Conservation (phyloP, 2,888 invertebrate genomes). For the Acanthosoma haemorrhoidale region DNA sequence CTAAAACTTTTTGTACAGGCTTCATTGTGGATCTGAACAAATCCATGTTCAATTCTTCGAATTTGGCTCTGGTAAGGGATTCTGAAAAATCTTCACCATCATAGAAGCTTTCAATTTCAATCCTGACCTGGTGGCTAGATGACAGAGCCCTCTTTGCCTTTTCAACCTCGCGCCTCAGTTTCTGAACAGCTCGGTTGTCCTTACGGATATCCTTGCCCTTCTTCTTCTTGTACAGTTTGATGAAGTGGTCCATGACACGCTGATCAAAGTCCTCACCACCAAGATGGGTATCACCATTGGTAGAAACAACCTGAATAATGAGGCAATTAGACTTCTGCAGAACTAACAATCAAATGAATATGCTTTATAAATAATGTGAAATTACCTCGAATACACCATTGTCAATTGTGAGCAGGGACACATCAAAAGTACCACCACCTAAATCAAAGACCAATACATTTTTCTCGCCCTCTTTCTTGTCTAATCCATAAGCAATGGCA, state of each 20-base stretch:
- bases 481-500: conserved; percentile 93
- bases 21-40: conserved; percentile 86
- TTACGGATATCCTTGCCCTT: conserved; percentile 94
- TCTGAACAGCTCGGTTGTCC: conserved; percentile 91
- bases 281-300: conserved; percentile 94
- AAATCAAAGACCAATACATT: conserved; percentile 98
- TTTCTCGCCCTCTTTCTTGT: conserved; percentile 95
- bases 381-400: conserved; percentile 91
- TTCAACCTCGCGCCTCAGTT: conserved; percentile 92
- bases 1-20: conserved; percentile 91
- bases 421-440: conserved; percentile 99
- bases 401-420: conserved; percentile 94
- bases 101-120: conserved; percentile 97
- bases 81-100: conserved; percentile 99
- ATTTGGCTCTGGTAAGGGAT: conserved; percentile 94
- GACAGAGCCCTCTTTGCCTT: conserved; percentile 95
- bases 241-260: conserved; percentile 97
- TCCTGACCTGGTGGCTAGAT: conserved; percentile 88
- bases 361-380: not conserved
- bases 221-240: conserved; percentile 97
- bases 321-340: not conserved
- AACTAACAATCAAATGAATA: not conserved
- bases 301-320: conserved; percentile 59
- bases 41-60: conserved; percentile 96
- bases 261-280: conserved; percentile 99